phyloP scores from a whole-genome alignment of 2,113 vertebrate genomes.

The Lamprologus ornatipinnis region DNA sequence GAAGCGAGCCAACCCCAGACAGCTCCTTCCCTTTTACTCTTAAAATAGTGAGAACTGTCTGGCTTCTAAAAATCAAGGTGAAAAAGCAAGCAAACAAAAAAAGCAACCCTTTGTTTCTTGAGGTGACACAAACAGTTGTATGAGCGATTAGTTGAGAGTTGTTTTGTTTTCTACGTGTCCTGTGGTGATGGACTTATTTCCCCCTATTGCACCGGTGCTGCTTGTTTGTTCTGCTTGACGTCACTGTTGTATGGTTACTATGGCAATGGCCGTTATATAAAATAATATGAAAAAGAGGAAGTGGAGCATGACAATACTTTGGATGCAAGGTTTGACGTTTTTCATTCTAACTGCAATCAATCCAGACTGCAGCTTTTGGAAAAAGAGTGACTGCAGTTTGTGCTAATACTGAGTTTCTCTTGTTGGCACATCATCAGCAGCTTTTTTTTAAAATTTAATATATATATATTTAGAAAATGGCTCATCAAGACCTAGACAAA shows the following conservation, averaged over 20 bases:
- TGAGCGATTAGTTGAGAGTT: neutral
- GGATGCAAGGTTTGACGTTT: neutral
- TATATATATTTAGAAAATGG: neutral
- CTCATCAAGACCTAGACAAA: neutral
- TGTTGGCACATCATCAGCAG: neutral
- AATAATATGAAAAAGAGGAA: constrained; percentile 37
- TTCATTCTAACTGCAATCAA: neutral
- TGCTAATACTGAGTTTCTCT: neutral
- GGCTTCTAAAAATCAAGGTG: neutral
- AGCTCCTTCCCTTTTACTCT: neutral
- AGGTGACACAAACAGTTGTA: neutral
- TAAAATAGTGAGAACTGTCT: constrained; percentile 1
- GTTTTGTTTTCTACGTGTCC: neutral
- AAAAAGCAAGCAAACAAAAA: neutral
- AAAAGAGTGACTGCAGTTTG: neutral
- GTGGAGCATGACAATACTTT: neutral
- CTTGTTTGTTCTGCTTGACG: neutral
- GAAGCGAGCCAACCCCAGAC: constrained; percentile 54
- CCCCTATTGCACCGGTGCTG: neutral
- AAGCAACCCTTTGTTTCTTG: neutral
- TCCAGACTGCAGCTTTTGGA: neutral
- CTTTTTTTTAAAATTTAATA: neutral
- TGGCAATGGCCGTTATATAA: neutral
- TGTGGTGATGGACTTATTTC: neutral
- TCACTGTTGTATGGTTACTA: neutral